Conservation (phyloP, 2,797 vertebrate species). For the Martes flavigula region DNA sequence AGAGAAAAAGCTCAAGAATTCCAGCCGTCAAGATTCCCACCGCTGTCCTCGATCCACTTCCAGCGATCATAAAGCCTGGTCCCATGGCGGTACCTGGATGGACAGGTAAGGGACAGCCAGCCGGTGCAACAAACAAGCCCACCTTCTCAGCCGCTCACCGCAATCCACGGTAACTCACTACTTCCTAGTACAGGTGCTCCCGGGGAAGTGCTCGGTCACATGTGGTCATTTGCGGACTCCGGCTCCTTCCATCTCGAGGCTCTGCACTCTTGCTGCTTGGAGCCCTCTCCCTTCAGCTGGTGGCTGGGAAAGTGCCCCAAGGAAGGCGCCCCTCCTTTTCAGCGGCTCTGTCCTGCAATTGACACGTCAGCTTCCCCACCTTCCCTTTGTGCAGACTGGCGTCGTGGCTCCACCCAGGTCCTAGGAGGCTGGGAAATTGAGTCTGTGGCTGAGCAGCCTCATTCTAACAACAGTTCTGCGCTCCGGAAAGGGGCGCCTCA, state of each 20-base stretch:
- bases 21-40: neutral
- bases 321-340: neutral
- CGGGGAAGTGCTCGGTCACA: neutral
- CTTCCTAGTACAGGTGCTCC: neutral
- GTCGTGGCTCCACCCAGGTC: neutral
- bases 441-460: neutral
- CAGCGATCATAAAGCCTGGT: neutral
- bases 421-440: neutral
- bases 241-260: neutral
- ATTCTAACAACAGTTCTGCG: neutral
- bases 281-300: neutral
- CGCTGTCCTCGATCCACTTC: neutral
- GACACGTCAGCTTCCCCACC: neutral
- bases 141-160: neutral
- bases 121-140: neutral
- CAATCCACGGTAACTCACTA: neutral
- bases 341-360: neutral
- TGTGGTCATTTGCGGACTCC: neutral
- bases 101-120: neutral
- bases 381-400: neutral
- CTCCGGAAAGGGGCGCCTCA: neutral
- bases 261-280: neutral
- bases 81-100: neutral
- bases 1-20: neutral
- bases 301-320: neutral